Conservation (phyloP, 1,140 invertebrate species). For the Dermatophagoides farinae region DNA sequence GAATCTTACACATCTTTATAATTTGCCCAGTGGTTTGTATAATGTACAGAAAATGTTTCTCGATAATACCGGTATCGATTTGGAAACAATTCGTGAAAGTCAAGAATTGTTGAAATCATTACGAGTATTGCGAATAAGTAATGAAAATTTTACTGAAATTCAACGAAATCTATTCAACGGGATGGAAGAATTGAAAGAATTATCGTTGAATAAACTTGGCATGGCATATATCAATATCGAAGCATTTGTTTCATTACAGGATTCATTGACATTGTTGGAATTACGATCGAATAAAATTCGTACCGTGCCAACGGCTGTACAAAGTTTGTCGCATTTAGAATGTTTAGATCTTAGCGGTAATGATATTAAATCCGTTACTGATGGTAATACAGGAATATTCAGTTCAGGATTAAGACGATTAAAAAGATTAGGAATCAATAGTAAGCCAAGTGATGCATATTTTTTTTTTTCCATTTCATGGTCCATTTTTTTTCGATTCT, state of each 20-base stretch:
- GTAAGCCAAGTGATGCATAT: not conserved
- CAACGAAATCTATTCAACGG: conserved; percentile 11
- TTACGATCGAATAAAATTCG: conserved; percentile 12
- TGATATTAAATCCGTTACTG: conserved; percentile 9
- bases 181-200: conserved; percentile 7
- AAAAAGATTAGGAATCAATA: conserved; percentile 6
- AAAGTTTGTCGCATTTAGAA: conserved; percentile 11
- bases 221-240: conserved; percentile 5
- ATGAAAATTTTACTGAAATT: conserved; percentile 14
- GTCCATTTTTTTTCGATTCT: not conserved
- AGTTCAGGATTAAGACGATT: conserved; percentile 8
- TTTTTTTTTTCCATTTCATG: not conserved
- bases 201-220: conserved; percentile 12
- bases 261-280: conserved; percentile 10
- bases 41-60: conserved; percentile 11
- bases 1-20: conserved; percentile 7
- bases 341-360: conserved; percentile 12
- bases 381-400: conserved; percentile 2
- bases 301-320: conserved; percentile 8
- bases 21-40: conserved; percentile 12
- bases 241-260: conserved; percentile 14
- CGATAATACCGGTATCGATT: conserved; percentile 13
- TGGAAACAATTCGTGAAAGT: conserved; percentile 10
- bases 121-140: conserved; percentile 4
- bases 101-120: conserved; percentile 7